phyloP scores from a whole-genome alignment of 2,797 vertebrate genomes.

The Sciurus carolinensis region DNA sequence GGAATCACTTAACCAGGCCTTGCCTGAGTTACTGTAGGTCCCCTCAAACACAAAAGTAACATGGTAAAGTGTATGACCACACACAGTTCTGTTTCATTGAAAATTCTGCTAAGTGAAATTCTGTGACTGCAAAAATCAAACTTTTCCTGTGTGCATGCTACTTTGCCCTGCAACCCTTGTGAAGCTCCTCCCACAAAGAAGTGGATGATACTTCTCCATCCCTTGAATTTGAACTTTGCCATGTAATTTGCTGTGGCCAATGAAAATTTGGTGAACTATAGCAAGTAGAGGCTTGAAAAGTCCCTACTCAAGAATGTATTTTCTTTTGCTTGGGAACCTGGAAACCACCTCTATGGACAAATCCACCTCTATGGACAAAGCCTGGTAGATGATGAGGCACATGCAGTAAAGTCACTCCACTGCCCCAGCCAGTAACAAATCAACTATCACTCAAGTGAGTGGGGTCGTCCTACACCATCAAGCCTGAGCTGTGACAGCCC shows the following conservation, averaged over 20 bases:
- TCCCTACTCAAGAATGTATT: background rate
- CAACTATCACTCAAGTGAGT: too few relatives aligned
- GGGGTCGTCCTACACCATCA: background rate
- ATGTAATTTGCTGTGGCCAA: background rate
- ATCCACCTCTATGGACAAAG: background rate
- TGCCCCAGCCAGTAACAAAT: background rate
- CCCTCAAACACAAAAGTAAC: background rate
- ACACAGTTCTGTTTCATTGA: background rate
- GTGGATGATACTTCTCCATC: background rate
- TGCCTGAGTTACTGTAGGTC: background rate
- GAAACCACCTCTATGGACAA: background rate
- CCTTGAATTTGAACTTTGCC: background rate
- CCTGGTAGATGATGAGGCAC: background rate
- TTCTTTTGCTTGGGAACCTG: background rate
- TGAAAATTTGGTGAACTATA: background rate
- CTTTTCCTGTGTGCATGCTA: background rate
- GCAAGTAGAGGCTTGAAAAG: background rate
- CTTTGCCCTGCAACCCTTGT: background rate
- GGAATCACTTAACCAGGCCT: background rate
- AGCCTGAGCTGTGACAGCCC: background rate
- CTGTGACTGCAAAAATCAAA: background rate
- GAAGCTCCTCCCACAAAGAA: background rate
- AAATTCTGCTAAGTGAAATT: constrained; percentile 15
- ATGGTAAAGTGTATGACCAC: background rate
- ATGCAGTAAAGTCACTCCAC: background rate